Evolutionary conservation across 2,113 vertebrate species (phyloP), one percentile per base, ranked within the genome.

Genomic region (Tichodroma muraria): DNA sequence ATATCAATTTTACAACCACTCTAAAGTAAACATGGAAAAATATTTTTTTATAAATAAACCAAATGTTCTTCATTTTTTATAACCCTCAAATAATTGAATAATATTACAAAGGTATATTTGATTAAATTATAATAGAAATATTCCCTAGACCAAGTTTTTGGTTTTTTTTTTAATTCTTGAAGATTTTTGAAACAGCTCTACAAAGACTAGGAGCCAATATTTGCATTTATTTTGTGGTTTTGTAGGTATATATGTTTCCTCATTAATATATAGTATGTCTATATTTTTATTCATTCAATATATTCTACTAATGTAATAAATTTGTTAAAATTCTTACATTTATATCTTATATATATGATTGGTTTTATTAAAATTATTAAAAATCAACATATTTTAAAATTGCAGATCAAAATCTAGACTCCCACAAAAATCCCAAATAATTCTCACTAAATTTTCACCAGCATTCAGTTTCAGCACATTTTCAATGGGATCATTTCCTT

Each of bases 81-180:
- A 52, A 47, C 4, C 3, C 23, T 30, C 11, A 56, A 75, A n/a
- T 25, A 66, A 53, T 13, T 53, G 13, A 71, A 7, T 45, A 27
- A 21, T 4, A 31, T 57, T 76, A 11, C 9, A 72, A 72, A 59
- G 37, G 24, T 33, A 16, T 9, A 68, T 50, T 28, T 72, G 17
- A n/a, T 45, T n/a, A 38, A 45, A 28, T 27, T 15, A 61, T 12
- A 31, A 71, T 25, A 70, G 21, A 79, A 44, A 42, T 45, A 73
- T 50, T 30, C 6, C 10, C 4, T 7, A 71, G 4, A 31, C 2
- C 5, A 59, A 45, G 1, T 1, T 54, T 35, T 3, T 7, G 8
- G 9, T 15, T 23, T 66, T 68, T 15, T 23, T 66, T 68, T 86
- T 33, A 6, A 27, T 72, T 63, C 20, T 10, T 54, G 6, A 66